Evolutionary conservation across 1,140 invertebrate genomes (phyloP).

Genomic region (Cotesia typhae): DNA sequence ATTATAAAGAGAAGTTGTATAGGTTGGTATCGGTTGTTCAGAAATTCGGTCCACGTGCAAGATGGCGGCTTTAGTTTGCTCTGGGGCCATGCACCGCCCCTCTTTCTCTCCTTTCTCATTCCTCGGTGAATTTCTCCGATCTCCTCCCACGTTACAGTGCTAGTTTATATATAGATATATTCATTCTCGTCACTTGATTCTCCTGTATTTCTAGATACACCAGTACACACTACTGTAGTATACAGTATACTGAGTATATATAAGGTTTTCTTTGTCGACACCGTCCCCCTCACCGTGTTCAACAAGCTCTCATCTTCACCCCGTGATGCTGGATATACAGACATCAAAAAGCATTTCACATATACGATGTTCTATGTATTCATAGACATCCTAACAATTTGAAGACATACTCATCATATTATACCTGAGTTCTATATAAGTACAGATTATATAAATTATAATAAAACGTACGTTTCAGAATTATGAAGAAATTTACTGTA

Average conservation of each 20-base stretch:
- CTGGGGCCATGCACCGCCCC: slow-evolving; percentile 57
- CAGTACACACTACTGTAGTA: neutral
- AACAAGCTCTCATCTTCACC: slow-evolving; percentile 36
- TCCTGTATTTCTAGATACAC: neutral
- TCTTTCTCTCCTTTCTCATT: slow-evolving; percentile 23
- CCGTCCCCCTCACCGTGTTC: neutral
- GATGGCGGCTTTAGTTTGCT: slow-evolving; percentile 64
- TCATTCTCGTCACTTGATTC: neutral
- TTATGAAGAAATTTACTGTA: neutral
- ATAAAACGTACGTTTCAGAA: slow-evolving; percentile 5
- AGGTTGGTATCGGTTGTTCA: slow-evolving; percentile 45
- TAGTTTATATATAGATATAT: slow-evolving; percentile 13
- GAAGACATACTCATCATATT: slow-evolving; percentile 50
- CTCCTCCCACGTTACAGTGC: slow-evolving; percentile 17
- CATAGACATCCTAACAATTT: slow-evolving; percentile 53
- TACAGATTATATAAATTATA: slow-evolving; percentile 29
- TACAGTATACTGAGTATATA: neutral
- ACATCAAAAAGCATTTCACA: slow-evolving; percentile 17
- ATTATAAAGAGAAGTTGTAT: slow-evolving; percentile 2
- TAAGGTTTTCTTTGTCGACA: neutral
- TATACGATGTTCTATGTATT: slow-evolving; percentile 26
- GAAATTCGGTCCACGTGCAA: slow-evolving; percentile 63
- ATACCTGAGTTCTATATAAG: no score
- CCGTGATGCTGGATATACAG: slow-evolving; percentile 18
- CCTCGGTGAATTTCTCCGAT: slow-evolving; percentile 33